Percentiles rank a stretch among this genome's conserved stretches.
phyloP scores from a whole-genome alignment of 1,140 invertebrate genomes.

The Streblospio benedicti region DNA sequence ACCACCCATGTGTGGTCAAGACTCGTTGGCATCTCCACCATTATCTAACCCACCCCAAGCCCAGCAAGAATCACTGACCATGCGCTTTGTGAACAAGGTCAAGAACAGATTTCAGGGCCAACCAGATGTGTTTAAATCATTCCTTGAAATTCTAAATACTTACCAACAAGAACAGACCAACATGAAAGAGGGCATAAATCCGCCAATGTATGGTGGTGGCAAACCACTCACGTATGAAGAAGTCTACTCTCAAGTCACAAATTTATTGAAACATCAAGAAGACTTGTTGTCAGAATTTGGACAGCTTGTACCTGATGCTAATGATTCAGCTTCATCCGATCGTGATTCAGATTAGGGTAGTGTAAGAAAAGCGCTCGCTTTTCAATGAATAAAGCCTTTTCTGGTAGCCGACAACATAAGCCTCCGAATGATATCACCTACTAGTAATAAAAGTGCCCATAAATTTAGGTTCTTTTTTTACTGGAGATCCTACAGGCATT shows the following conservation, averaged over 20 bases:
- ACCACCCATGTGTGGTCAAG: too few relatives aligned
- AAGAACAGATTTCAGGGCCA: conserved; percentile 97
- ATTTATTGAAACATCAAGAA: conserved; percentile 93
- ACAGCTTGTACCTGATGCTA: conserved; percentile 86
- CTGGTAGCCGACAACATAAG: too few relatives aligned
- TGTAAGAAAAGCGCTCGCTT: conserved; percentile 54
- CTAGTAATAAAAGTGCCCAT: too few relatives aligned
- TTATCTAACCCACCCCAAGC: too few relatives aligned
- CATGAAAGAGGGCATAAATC: conserved; percentile 60
- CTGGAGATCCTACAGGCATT: too few relatives aligned
- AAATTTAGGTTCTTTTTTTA: too few relatives aligned
- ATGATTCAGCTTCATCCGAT: too few relatives aligned
- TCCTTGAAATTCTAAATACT: conserved; percentile 92
- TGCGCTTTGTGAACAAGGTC: conserved; percentile 99
- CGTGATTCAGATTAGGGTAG: conserved; percentile 28
- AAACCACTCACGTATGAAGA: conserved; percentile 76
- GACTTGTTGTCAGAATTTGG: conserved; percentile 91
- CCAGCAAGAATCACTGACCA: too few relatives aligned
- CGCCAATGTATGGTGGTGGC: conserved; percentile 29
- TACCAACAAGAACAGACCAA: conserved; percentile 95
- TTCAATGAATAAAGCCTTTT: conserved; percentile 58
- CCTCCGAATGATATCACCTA: too few relatives aligned
- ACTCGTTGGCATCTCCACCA: too few relatives aligned
- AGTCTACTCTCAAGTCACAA: conserved; percentile 87
- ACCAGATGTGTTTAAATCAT: conserved; percentile 96